A percentile compares a stretch with the other conserved stretches of the same genome.
Evolutionary conservation across 1,140 invertebrate genomes (phyloP).

Genomic region (Latrodectus geometricus): DNA sequence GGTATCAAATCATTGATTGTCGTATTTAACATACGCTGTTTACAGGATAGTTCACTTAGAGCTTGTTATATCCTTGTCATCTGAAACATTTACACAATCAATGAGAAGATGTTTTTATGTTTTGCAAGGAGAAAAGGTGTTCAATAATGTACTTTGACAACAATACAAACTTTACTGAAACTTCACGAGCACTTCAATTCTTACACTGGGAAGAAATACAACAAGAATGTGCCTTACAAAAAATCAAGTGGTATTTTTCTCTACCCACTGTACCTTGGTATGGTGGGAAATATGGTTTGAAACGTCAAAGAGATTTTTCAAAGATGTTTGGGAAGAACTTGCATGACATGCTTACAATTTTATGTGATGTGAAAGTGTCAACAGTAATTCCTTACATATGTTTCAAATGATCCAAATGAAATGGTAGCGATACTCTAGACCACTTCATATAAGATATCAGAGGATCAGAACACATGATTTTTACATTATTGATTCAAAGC

Average conservation of each 20-base stretch:
- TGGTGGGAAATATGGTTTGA: not conserved
- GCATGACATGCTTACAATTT: not conserved
- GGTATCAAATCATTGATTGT: constrained; percentile 29
- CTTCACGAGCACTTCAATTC: constrained; percentile 59
- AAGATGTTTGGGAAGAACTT: not conserved
- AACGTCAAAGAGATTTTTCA: constrained; percentile 9
- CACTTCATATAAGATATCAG: too few species aligned
- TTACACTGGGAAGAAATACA: not conserved
- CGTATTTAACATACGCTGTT: constrained; percentile 68
- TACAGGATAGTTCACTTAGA: constrained; percentile 70
- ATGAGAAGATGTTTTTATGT: not conserved
- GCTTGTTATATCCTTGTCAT: constrained; percentile 67
- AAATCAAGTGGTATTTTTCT: not conserved
- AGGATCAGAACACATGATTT: not conserved
- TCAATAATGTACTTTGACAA: constrained; percentile 66
- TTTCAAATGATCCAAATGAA: not conserved
- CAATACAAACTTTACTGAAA: constrained; percentile 67
- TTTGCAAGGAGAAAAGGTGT: constrained; percentile 66
- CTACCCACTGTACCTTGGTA: too few species aligned
- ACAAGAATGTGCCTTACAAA: not conserved
- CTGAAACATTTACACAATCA: constrained; percentile 62
- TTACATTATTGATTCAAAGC: not conserved
- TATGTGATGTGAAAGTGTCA: not conserved
- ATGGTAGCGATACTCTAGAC: not conserved
- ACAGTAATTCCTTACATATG: not conserved